Evolutionary conservation across 2,888 invertebrate genomes (phyloP), one percentile per base, ranked within the genome.

Genomic region (Ochropleura leucogaster): DNA sequence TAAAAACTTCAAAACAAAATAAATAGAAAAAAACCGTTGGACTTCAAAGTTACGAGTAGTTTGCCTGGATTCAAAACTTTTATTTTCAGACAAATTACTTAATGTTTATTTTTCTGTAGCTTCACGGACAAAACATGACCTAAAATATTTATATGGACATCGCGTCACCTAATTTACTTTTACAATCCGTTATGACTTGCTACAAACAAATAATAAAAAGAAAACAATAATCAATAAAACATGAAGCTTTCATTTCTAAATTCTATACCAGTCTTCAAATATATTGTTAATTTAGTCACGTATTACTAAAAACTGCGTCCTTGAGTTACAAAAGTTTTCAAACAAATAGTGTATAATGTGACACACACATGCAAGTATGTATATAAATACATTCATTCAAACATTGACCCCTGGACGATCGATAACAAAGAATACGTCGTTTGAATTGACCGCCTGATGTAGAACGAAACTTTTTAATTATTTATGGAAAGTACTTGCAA

Each of bases 371-470:
- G 40, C 57, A 68, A 57, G 14, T 55, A 57, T 64, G 16, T 65
- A 60, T 47, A 44, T 40, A 55, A 49, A 62, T n/a, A 80, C 64
- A 77, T 77, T 71, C 63, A 85, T 82, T 75, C 75, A 86, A 70
- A 60, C 88, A 78, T 79, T 87, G 87, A 87, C 88, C 88, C 68
- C 82, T 57, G 47, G 44, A 12, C 76, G 82, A 72, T 87, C 87
- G 84, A 88, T 87, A 79, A 64, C 55, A 84, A 80, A 76, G 79
- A 79, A 75, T 76, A 75, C 51, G 9, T 79, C 68, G 72, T 72
- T 83, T 74, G 77, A 81, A 80, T 79, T 87, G 82, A 80, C 80
- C 87, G 75, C 16, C 67, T 49, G 62, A 72, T 68, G 77, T 86
- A 64, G 72, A 67, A 85, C 63, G 44, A 44, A 74, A 68, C n/a